phyloP scores from a whole-genome alignment of 2,888 invertebrate species.

The Zaprionus bogoriensis region DNA sequence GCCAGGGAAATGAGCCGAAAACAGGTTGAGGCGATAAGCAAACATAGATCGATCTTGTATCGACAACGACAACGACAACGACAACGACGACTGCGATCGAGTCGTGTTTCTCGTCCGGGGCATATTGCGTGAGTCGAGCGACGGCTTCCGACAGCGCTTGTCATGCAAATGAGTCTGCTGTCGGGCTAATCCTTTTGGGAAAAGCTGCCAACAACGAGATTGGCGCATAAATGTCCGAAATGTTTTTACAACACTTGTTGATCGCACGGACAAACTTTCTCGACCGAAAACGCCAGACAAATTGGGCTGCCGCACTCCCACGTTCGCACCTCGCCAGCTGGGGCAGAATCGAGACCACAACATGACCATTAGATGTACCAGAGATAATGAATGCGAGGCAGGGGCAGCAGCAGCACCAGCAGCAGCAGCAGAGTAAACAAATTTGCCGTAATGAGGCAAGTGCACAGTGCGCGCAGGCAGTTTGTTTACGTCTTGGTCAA shows the following conservation, averaged over 20 bases:
- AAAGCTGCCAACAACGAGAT: slow-evolving; percentile 28
- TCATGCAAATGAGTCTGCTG: slow-evolving; percentile 63
- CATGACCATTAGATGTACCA: slow-evolving; percentile 15
- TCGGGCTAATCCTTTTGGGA: slow-evolving; percentile 50
- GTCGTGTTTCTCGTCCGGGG: slow-evolving; percentile 46
- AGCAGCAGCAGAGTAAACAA: slow-evolving; percentile 70
- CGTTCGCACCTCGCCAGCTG: slow-evolving; percentile 38
- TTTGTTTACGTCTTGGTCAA: slow-evolving; percentile 34
- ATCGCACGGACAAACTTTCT: slow-evolving; percentile 32
- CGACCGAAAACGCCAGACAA: slow-evolving; percentile 19
- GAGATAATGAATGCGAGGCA: slow-evolving; percentile 47
- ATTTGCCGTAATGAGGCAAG: slow-evolving; percentile 58
- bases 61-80: too few relatives aligned
- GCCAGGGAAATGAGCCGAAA: slow-evolving; percentile 34
- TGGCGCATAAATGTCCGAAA: slow-evolving; percentile 16
- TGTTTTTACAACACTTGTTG: slow-evolving; percentile 19
- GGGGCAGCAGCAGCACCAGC: too few relatives aligned
- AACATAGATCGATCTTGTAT: slow-evolving; percentile 40
- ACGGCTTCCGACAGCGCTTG: slow-evolving; percentile 70
- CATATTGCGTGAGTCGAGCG: slow-evolving; percentile 63
- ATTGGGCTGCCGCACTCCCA: slow-evolving; percentile 50
- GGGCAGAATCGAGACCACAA: slow-evolving; percentile 8
- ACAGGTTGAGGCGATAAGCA: slow-evolving; percentile 39
- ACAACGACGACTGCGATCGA: slow-evolving; percentile 23
- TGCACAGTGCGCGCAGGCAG: slow-evolving; percentile 16